phyloP scores from a whole-genome alignment of 2,113 vertebrate genomes.

The Toxostoma redivivum region DNA sequence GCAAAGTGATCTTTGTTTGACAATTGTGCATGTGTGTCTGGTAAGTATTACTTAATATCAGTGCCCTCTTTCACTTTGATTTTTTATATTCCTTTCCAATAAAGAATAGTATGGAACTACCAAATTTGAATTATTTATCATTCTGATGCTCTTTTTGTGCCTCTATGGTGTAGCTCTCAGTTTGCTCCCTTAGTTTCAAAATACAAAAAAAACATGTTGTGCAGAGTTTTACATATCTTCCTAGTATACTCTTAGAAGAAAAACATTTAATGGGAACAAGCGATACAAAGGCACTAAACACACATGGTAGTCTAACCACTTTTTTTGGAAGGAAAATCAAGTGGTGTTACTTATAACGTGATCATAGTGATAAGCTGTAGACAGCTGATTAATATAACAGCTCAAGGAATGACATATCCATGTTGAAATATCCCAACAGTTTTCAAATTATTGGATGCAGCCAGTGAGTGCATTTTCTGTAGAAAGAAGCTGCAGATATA shows the following conservation, averaged over 20 bases:
- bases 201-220: not conserved
- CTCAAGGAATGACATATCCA: not conserved
- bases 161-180: not conserved
- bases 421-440: not conserved
- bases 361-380: not conserved
- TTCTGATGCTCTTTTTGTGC: not conserved
- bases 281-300: not conserved
- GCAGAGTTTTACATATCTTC: not conserved
- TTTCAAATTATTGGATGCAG: not conserved
- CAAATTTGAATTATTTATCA: not conserved
- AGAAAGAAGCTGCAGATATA: not conserved
- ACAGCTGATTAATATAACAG: not conserved
- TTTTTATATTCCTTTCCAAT: not conserved
- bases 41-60: not conserved
- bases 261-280: not conserved
- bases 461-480: not conserved
- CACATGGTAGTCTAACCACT: not conserved
- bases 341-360: not conserved
- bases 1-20: not conserved
- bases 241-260: not conserved
- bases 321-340: not conserved
- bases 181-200: not conserved
- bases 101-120: not conserved
- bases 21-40: not conserved
- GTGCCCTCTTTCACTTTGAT: not conserved